phyloP scores from a whole-genome alignment of 2,797 vertebrate genomes.

The Sebastes steindachneri region DNA sequence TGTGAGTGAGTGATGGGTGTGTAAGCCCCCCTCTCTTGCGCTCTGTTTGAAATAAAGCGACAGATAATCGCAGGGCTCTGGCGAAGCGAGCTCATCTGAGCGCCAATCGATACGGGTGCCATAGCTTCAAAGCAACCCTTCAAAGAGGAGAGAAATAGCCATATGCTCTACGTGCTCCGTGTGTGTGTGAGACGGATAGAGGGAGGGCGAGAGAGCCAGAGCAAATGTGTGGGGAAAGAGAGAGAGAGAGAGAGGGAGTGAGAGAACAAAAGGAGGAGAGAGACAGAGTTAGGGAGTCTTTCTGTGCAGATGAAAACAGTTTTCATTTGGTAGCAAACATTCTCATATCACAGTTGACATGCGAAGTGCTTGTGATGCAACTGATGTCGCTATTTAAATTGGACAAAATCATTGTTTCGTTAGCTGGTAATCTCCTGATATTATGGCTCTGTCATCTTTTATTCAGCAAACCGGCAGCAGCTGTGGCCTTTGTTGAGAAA shows the following conservation, averaged over 20 bases:
- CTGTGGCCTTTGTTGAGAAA: conserved; percentile 75
- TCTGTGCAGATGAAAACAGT: conserved; percentile 57
- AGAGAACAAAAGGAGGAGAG: conserved; percentile 42
- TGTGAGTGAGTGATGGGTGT: conserved; percentile 76
- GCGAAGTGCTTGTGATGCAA: conserved; percentile 59
- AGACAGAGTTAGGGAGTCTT: conserved; percentile 46
- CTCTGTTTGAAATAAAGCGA: conserved; percentile 82
- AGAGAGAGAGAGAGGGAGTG: conserved; percentile 1
- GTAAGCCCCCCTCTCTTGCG: conserved; percentile 75
- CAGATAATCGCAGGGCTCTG: conserved; percentile 83
- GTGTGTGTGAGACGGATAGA: background rate
- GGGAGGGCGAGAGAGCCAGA: background rate
- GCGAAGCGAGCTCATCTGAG: conserved; percentile 80
- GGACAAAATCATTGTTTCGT: conserved; percentile 75
- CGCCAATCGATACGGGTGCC: conserved; percentile 79
- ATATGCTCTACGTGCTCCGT: conserved; percentile 70
- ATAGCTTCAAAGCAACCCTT: conserved; percentile 81
- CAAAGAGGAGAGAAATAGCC: conserved; percentile 80
- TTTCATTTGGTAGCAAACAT: conserved; percentile 60
- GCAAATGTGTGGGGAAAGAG: conserved; percentile 12
- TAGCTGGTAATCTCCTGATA: conserved; percentile 75
- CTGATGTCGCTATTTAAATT: conserved; percentile 65
- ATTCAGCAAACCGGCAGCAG: conserved; percentile 72
- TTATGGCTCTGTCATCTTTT: conserved; percentile 75
- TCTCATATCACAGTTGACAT: conserved; percentile 61